phyloP scores from a whole-genome alignment of 2,797 vertebrate genomes.

The Oophaga sylvatica region DNA sequence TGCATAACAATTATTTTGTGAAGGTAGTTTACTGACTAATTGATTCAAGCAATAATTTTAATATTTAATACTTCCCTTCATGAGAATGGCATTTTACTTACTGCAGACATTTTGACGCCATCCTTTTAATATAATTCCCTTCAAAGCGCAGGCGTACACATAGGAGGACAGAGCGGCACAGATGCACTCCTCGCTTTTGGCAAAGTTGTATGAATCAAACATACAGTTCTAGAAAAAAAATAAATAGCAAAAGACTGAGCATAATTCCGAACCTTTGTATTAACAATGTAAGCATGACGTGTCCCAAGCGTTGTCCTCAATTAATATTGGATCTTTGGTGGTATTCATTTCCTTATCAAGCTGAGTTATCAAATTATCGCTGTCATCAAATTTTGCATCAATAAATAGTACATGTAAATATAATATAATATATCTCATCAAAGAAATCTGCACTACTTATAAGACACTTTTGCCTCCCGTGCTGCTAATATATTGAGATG shows the following conservation, averaged over 20 bases:
- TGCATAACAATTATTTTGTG: not conserved
- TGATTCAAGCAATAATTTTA: not conserved
- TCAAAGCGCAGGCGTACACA: conserved; percentile 79
- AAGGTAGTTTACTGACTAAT: not conserved
- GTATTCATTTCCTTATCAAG: no score
- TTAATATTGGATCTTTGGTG: not conserved
- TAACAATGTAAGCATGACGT: not conserved
- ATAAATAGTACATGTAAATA: no score
- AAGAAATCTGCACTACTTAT: no score
- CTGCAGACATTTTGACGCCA: conserved; percentile 74
- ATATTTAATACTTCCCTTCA: not conserved
- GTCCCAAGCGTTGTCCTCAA: not conserved
- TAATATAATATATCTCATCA: no score
- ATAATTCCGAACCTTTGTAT: not conserved
- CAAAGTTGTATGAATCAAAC: conserved; percentile 91
- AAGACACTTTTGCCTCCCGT: no score
- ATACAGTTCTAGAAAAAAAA: conserved; percentile 79
- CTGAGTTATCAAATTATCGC: no score
- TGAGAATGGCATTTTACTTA: conserved; percentile 67
- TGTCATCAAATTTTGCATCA: no score
- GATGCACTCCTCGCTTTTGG: conserved; percentile 89
- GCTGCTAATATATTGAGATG: no score
- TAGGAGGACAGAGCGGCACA: conserved; percentile 91
- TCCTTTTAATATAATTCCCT: conserved; percentile 78
- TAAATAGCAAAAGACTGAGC: not conserved